A percentile compares a stretch with the other conserved stretches of the same genome.
Conservation (phyloP, 2,888 invertebrate genomes). For the Ormyrus labotus region DNA sequence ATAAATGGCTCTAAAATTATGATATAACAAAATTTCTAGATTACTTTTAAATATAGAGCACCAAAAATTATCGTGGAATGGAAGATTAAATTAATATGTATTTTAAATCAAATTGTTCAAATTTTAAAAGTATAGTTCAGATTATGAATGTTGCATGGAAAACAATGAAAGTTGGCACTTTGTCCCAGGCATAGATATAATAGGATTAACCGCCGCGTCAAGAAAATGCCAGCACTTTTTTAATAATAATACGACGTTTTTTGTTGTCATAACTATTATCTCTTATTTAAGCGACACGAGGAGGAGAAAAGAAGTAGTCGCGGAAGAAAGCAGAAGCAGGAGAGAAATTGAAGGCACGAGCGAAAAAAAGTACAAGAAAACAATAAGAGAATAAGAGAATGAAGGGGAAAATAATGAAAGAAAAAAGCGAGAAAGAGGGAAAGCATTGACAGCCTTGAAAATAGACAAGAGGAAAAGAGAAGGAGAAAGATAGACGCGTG, state of each 20-base stretch:
- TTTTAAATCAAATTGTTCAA: no score
- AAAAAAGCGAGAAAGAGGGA: constrained; percentile 26
- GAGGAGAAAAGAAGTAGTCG: constrained; percentile 41
- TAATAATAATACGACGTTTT: neutral
- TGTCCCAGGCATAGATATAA: no score
- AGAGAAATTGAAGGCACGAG: neutral
- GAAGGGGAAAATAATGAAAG: constrained; percentile 4
- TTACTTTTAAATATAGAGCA: no score
- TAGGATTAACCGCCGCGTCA: no score
- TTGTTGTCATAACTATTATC: constrained; percentile 34
- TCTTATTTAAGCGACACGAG: constrained; percentile 40
- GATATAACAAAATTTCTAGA: no score
- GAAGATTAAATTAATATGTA: no score
- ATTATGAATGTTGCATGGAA: no score
- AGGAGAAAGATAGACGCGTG: constrained; percentile 38
- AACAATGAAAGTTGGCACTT: no score
- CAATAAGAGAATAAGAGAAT: constrained; percentile 50
- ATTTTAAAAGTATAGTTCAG: no score
- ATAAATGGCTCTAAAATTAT: no score
- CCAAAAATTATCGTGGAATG: no score
- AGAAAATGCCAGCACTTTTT: neutral
- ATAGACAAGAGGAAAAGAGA: constrained; percentile 22
- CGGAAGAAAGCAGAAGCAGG: neutral
- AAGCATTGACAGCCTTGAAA: constrained; percentile 48
- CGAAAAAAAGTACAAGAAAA: constrained; percentile 41